phyloP scores from a whole-genome alignment of 2,888 invertebrate genomes.

The Lasioglossum villosulum region DNA sequence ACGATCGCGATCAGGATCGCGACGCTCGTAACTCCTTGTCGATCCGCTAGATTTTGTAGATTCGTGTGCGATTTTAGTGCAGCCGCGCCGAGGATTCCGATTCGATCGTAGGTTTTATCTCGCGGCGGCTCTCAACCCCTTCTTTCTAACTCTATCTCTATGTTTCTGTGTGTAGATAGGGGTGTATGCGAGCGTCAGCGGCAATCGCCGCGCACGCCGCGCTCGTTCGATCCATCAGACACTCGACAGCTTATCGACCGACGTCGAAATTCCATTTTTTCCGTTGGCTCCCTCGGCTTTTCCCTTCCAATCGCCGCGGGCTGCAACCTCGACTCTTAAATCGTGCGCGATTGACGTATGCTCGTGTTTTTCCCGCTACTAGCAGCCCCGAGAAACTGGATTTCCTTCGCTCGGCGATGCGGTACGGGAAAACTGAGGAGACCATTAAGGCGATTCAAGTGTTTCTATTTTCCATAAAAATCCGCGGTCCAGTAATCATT shows the following conservation, averaged over 20 bases:
- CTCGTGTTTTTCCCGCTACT: neutral
- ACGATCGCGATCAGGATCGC: slow-evolving; percentile 20
- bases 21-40: neutral
- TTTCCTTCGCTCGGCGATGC: neutral
- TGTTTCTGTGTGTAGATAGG: neutral
- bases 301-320: neutral
- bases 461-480: too few relatives aligned
- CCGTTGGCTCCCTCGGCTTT: neutral
- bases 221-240: slow-evolving; percentile 37
- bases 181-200: slow-evolving; percentile 7
- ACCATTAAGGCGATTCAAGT: too few relatives aligned
- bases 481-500: too few relatives aligned
- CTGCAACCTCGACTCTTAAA: neutral
- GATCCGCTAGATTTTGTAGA: neutral
- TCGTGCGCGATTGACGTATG: neutral
- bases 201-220: slow-evolving; percentile 6
- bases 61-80: neutral
- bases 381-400: neutral
- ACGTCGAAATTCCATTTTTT: slow-evolving; percentile 43
- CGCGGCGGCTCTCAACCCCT: slow-evolving; percentile 7
- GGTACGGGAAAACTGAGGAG: too few relatives aligned
- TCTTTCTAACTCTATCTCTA: slow-evolving; percentile 11
- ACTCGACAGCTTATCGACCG: slow-evolving; percentile 45
- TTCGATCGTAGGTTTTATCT: slow-evolving; percentile 1
- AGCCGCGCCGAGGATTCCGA: neutral